Evolutionary conservation across 2,888 invertebrate genomes (phyloP), one percentile per base, ranked within the genome.

Genomic region (Heliconius ethilla): DNA sequence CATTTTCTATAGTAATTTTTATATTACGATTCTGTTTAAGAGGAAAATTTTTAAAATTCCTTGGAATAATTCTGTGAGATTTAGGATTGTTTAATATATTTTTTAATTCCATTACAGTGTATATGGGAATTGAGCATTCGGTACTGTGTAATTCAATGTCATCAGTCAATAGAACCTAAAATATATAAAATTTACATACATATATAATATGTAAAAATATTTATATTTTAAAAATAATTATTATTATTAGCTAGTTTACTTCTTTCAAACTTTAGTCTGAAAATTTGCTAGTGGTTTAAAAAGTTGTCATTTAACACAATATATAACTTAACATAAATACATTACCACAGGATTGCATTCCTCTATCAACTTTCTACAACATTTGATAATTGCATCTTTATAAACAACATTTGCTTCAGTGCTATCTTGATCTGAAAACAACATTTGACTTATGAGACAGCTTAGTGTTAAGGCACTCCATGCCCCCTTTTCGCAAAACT

Each of bases 141-240:
- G 82, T 83, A 65, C 76, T 81, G 55, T 86, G 78, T 59, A 89
- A 79, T 70, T 86, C 83, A 25, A 80, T 81, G 77, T 89, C 84
- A 79, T 89, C 87, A 22, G 88, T 85, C 59, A 92, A 77, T 29
- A 91, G 83, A 51, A 91, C 81, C 92, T 92, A 80, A 79, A 90
- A 80, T 25, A 75, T 25, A 76, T 63, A 51, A 70, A 27, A 29
- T 15, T 15, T 70, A 79, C 78, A 79, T 80, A 77, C 78, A 83
- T 80, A 27, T 33, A 37, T 51, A 51, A 51, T 51, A 51, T 59
- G 3, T 59, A 59, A n/a, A n/a, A n/a, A 59, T 59, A 59, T 55
- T n/a, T 5, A 37, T 51, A 67, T 51, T 27, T 65, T 27, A 29
- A 65, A 11, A 65, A 27, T 37, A 1, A 59, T 59, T n/a, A 59